phyloP scores from a whole-genome alignment of 2,797 vertebrate genomes.

The Tinamus major region DNA sequence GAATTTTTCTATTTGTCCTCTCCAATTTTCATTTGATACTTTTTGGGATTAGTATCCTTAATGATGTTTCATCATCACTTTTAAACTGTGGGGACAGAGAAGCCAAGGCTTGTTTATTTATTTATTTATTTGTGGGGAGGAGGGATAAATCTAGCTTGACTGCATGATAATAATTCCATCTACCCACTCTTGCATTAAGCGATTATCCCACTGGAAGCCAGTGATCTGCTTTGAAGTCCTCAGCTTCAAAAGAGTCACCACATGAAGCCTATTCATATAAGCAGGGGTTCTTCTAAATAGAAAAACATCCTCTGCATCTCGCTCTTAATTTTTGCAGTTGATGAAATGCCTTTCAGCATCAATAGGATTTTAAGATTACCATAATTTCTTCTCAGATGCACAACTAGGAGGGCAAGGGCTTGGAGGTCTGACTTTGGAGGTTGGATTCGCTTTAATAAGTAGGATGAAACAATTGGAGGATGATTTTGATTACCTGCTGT shows the following conservation, averaged over 20 bases:
- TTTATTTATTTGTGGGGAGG: background rate
- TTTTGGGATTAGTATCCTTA: background rate
- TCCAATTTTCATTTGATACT: background rate
- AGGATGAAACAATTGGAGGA: constrained; percentile 55
- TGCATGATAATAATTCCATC: constrained; percentile 73
- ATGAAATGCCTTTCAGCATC: constrained; percentile 74
- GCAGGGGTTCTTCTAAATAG: constrained; percentile 70
- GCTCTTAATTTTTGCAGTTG: constrained; percentile 72
- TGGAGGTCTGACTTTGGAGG: constrained; percentile 36
- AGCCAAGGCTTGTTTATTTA: background rate
- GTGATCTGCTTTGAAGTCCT: constrained; percentile 77
- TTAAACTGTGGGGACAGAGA: constrained; percentile 22
- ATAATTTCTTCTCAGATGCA: constrained; percentile 70
- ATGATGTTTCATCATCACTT: background rate
- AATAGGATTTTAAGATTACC: constrained; percentile 77
- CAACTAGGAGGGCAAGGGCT: constrained; percentile 55
- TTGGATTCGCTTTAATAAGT: constrained; percentile 57
- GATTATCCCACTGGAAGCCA: constrained; percentile 75
- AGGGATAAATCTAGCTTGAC: constrained; percentile 59
- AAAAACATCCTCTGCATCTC: constrained; percentile 70
- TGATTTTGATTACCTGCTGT: constrained; percentile 56
- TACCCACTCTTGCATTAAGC: constrained; percentile 72
- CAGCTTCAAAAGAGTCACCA: constrained; percentile 74
- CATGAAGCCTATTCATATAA: constrained; percentile 72
- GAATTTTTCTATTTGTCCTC: background rate